Evolutionary conservation across 2,797 vertebrate genomes (phyloP).

Genomic region (Octomys mimax): DNA sequence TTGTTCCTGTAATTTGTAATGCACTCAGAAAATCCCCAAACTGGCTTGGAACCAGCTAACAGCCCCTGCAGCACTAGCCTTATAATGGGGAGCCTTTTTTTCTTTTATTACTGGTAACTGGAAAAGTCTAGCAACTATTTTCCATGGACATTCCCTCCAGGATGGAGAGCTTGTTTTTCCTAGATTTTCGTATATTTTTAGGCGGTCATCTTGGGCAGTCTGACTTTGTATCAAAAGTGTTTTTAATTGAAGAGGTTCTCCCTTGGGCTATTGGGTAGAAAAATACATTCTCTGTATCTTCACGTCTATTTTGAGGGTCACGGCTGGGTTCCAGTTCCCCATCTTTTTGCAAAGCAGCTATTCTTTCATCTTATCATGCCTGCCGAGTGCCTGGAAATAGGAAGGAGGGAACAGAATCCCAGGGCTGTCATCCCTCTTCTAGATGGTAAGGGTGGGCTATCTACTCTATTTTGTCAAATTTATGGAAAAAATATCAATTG

Average conservation of each 20-base stretch:
- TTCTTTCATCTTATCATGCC: conserved; percentile 50
- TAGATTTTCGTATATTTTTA: conserved; percentile 82
- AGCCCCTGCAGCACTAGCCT: conserved; percentile 75
- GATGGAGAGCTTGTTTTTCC: conserved; percentile 76
- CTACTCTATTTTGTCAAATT: neutral
- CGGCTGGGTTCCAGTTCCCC: conserved; percentile 65
- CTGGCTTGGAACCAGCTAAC: conserved; percentile 77
- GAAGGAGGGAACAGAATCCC: conserved; percentile 63
- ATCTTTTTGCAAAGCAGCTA: conserved; percentile 32
- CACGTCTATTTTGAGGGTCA: conserved; percentile 64
- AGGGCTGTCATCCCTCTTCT: conserved; percentile 29
- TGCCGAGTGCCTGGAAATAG: conserved; percentile 22
- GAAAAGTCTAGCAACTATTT: conserved; percentile 79
- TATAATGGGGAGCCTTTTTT: conserved; percentile 81
- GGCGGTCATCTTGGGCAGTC: conserved; percentile 78
- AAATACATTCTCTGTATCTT: conserved; percentile 81
- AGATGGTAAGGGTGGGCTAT: neutral
- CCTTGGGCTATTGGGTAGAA: conserved; percentile 77
- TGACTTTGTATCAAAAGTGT: conserved; percentile 85
- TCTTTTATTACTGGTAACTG: conserved; percentile 80
- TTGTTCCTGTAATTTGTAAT: conserved; percentile 81
- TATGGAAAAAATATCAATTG: neutral
- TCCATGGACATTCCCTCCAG: conserved; percentile 79
- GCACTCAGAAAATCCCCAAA: conserved; percentile 71
- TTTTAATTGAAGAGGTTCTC: conserved; percentile 82